Conservation (phyloP, 1,140 invertebrate species). For the Grapholita molesta region DNA sequence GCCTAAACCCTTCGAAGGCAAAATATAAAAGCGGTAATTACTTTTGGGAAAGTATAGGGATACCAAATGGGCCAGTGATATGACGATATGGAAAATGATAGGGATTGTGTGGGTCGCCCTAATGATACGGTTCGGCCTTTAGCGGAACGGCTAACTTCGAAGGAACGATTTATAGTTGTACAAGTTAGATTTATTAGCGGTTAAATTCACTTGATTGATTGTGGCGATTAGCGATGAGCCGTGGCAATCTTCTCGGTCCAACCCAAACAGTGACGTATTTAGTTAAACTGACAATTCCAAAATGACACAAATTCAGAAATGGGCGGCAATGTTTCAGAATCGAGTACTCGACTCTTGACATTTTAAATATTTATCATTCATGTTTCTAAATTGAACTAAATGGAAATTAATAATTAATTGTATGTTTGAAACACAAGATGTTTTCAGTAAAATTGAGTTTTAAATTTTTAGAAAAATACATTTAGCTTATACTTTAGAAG, state of each 20-base stretch:
- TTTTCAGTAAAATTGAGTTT: no score
- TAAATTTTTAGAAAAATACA: no score
- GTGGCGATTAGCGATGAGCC: background rate
- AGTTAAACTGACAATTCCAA: no score
- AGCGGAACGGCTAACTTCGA: slow-evolving; percentile 8
- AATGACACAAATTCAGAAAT: background rate
- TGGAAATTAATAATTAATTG: no score
- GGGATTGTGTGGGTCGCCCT: slow-evolving; percentile 26
- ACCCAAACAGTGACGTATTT: background rate
- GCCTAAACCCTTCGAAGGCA: slow-evolving; percentile 45
- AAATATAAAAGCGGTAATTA: slow-evolving; percentile 57
- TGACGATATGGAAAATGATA: slow-evolving; percentile 40
- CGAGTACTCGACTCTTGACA: no score
- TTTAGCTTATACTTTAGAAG: no score
- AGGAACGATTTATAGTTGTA: slow-evolving; percentile 11
- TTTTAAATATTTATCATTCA: no score
- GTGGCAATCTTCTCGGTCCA: background rate
- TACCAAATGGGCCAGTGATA: slow-evolving; percentile 39
- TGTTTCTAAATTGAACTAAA: no score
- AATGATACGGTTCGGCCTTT: slow-evolving; percentile 19
- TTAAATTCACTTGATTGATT: slow-evolving; percentile 4
- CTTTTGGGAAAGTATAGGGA: slow-evolving; percentile 41
- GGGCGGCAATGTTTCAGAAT: no score
- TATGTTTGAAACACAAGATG: no score
- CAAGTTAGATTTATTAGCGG: background rate